Percentiles rank a stretch among this genome's conserved stretches.
These are phyloP conservation scores for Erythrolamprus reginae DNA, from an alignment of 2,113 vertebrate genomes.

Conservation along the genomic window DNA sequence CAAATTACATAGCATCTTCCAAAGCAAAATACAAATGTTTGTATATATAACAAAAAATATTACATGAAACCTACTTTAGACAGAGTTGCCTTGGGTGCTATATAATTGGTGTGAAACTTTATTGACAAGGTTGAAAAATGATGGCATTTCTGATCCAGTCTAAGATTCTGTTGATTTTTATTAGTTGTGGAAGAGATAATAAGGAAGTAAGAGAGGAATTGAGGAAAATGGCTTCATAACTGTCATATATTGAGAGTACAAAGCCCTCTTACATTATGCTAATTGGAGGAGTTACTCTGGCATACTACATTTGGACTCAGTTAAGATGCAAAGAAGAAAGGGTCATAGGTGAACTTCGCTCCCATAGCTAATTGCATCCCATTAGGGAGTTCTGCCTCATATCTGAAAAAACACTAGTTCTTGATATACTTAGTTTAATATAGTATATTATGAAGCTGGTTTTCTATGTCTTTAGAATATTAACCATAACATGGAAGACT, in stretches of 20 bases:
- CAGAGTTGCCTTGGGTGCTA: not conserved
- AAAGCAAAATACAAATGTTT: not conserved
- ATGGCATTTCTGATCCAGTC: not conserved
- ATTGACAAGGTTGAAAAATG: not conserved
- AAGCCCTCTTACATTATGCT: not conserved
- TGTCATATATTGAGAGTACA: not conserved
- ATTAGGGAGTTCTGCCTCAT: not conserved
- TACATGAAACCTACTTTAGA: not conserved
- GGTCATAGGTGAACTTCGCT: not conserved
- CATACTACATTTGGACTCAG: not conserved
- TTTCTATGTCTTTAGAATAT: not conserved
- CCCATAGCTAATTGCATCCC: not conserved
- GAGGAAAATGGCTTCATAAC: not conserved
- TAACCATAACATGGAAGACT: not conserved
- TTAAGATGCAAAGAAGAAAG: not conserved
- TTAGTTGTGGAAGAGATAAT: not conserved
- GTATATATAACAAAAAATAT: not conserved
- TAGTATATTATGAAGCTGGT: not conserved
- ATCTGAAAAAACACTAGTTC: not conserved
- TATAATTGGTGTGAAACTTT: not conserved
- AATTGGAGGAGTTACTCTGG: not conserved
- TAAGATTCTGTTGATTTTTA: not conserved
- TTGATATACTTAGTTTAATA: not conserved
- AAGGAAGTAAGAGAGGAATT: not conserved
- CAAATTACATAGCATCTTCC: not conserved